Evolutionary conservation across 2,888 invertebrate genomes (phyloP), one percentile per base, ranked within the genome.

Genomic region (Drosophila meridiana): DNA sequence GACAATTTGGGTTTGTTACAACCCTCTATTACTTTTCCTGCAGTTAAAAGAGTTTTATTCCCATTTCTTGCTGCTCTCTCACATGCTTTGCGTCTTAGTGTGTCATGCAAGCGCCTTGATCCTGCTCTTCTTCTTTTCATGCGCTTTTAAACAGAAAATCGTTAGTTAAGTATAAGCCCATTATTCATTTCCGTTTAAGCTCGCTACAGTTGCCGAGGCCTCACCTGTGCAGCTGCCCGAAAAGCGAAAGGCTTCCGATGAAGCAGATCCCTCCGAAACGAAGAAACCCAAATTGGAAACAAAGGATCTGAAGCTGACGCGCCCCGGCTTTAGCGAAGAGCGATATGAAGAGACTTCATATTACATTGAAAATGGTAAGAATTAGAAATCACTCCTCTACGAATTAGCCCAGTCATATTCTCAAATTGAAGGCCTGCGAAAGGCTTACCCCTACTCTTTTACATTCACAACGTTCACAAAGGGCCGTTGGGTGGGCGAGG

Each of bases 401-500:
- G 47, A 32, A 61, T 64, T 63, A 32, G 34, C 57, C 30, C 30
- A 61, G 52, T 72, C 40, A 76, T 58, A 64, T 28, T 28, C 28
- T 4, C 28, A 38, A 55, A 30, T 52, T 70, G 9, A 68, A 90
- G 98, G 98, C 80, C 95, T 98, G 89, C 95, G 98, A 83, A 99
- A 99, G 94, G 98, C 98, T 14, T 98, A 97, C 92, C 98, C 98
- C 2, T 99, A 99, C 94, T 97, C 97, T 94, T 98, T 97, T 94
- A 97, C 97, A 72, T 99, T 98, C 94, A 97, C 97, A 77, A 97
- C 98, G 36, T 98, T 97, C 94, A 97, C 97, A 80, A 98, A 99
- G 94, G 97, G 98, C 11, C 95, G 98, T 89, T 98, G 98, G 98
- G 97, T 98, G 6, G 98, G 98, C 2, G 97, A 97, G 92, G 96